phyloP scores from a whole-genome alignment of 2,113 vertebrate genomes.

The Lasiurus cinereus region DNA sequence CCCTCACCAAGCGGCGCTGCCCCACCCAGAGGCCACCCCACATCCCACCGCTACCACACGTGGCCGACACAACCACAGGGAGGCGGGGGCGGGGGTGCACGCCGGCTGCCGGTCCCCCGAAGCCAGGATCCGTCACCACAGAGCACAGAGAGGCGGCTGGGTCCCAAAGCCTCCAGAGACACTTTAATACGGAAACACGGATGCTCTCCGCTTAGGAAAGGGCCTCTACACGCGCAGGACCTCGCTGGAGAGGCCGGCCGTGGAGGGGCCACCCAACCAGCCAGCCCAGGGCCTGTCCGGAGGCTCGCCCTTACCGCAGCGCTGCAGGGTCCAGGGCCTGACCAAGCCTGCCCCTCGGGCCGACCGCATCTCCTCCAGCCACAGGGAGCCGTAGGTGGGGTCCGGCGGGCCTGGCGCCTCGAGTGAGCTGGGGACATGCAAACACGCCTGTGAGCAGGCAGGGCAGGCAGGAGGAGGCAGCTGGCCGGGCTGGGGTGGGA shows the following conservation, averaged over 20 bases:
- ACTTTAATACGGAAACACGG: conserved; percentile 61
- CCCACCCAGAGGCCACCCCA: not conserved
- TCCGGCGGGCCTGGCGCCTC: not conserved
- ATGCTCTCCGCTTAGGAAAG: fast-evolving
- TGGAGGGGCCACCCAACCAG: conserved; percentile 43
- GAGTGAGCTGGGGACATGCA: conserved; percentile 19
- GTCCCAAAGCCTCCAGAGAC: not conserved
- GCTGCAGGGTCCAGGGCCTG: not conserved
- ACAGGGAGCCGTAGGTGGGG: not conserved
- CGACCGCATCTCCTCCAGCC: not conserved
- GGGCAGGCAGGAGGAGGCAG: fast-evolving
- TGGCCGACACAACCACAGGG: not conserved
- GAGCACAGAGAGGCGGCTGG: not conserved
- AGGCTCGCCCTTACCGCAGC: conserved; percentile 73
- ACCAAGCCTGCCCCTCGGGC: not conserved
- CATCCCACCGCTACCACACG: fast-evolving
- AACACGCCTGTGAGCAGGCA: not conserved
- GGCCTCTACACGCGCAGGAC: not conserved
- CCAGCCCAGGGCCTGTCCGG: conserved; percentile 54
- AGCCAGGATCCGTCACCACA: fast-evolving
- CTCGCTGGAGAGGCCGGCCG: fast-evolving
- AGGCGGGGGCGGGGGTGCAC: fast-evolving
- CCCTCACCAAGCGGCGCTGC: not conserved
- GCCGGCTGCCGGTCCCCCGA: fast-evolving
- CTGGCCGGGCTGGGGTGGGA: fast-evolving